Evolutionary conservation across 2,113 vertebrate genomes (phyloP).

Genomic region (Rutilus rutilus): DNA sequence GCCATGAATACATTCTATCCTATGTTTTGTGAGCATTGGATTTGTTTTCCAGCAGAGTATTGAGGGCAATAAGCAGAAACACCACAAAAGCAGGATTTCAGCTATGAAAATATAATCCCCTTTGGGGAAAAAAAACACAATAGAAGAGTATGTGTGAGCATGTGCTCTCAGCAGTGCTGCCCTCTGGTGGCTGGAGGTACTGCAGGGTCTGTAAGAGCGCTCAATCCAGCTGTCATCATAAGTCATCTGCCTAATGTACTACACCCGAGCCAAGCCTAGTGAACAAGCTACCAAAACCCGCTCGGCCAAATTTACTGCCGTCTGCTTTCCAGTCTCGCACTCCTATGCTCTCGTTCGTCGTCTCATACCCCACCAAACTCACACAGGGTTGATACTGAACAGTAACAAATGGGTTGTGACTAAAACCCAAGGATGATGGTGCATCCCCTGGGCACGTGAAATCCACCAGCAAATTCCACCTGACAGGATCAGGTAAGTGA

Average conservation of each 20-base stretch:
- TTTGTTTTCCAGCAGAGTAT: not conserved
- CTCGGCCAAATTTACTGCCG: slow-evolving; percentile 44
- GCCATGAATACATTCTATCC: not conserved
- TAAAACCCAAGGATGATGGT: slow-evolving; percentile 11
- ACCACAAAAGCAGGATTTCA: not conserved
- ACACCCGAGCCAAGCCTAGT: slow-evolving; percentile 35
- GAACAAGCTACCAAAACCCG: slow-evolving; percentile 29
- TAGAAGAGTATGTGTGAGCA: not conserved
- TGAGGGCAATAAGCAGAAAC: not conserved
- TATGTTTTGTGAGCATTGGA: not conserved
- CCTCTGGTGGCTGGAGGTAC: slow-evolving; percentile 44
- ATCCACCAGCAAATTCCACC: slow-evolving; percentile 24
- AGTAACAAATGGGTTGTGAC: not conserved
- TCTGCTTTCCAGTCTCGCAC: slow-evolving; percentile 24
- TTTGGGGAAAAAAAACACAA: not conserved
- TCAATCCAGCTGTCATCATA: slow-evolving; percentile 36
- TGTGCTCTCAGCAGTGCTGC: slow-evolving; percentile 26
- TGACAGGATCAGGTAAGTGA: slow-evolving; percentile 20
- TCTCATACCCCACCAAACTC: not conserved
- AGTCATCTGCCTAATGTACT: slow-evolving; percentile 48
- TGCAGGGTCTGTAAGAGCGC: slow-evolving; percentile 7
- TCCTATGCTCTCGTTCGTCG: slow-evolving; percentile 27
- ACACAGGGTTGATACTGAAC: not conserved
- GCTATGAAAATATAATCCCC: not conserved
- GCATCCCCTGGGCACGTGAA: not conserved